Percentiles rank a stretch among this genome's conserved stretches.
Evolutionary conservation across 2,113 vertebrate genomes (phyloP).

Genomic region (Passerina amoena): DNA sequence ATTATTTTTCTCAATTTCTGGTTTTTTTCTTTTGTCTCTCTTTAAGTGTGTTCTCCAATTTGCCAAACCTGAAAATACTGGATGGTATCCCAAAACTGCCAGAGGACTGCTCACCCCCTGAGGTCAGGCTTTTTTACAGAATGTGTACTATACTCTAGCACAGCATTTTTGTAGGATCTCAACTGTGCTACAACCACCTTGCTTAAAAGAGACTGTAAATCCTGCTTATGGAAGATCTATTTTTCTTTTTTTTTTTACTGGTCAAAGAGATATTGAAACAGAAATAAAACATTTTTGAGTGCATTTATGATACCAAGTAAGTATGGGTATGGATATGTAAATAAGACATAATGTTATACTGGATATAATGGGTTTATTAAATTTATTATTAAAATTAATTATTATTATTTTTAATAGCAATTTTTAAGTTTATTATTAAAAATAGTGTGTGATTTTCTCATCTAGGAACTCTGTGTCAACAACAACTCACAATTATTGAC

Average conservation of each 20-base stretch:
- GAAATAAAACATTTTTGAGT: not conserved
- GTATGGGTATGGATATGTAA: not conserved
- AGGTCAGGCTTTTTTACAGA: constrained; percentile 72
- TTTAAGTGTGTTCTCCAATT: constrained; percentile 88
- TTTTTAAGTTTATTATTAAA: not conserved
- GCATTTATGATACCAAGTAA: not conserved
- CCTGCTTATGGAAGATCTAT: not conserved
- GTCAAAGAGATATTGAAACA: not conserved
- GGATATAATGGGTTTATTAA: not conserved
- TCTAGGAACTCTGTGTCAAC: not conserved
- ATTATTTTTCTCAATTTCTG: not conserved
- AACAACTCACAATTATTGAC: not conserved
- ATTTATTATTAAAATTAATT: not conserved
- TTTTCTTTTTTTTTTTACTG: not conserved
- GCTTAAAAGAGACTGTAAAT: not conserved
- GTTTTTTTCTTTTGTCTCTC: constrained; percentile 14
- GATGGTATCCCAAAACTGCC: constrained; percentile 90
- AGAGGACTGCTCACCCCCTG: constrained; percentile 79
- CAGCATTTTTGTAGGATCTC: not conserved
- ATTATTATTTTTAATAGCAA: not conserved
- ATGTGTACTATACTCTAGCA: constrained; percentile 83
- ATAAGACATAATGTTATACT: not conserved
- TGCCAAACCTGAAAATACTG: constrained; percentile 92
- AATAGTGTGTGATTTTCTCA: not conserved
- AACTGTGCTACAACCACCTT: not conserved